phyloP scores from a whole-genome alignment of 2,797 vertebrate genomes.

The Gambelia wislizenii region DNA sequence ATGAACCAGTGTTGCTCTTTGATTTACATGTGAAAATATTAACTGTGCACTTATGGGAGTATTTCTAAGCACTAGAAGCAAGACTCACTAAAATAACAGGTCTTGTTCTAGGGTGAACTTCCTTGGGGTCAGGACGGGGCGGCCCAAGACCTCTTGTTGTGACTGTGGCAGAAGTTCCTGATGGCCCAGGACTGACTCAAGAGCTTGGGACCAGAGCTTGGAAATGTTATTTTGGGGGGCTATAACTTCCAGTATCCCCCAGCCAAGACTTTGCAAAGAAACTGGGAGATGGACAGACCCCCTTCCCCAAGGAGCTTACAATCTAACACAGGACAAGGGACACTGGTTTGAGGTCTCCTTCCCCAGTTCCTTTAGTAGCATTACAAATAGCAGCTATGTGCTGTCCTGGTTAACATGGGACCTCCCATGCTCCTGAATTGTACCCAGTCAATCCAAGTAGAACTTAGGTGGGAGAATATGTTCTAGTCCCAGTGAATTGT shows the following conservation, averaged over 20 bases:
- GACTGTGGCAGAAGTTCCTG: neutral
- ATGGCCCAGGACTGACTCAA: too few relatives aligned
- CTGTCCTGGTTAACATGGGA: too few relatives aligned
- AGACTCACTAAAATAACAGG: neutral
- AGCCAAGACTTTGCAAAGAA: neutral
- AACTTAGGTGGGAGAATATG: too few relatives aligned
- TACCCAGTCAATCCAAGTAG: neutral
- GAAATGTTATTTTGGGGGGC: neutral
- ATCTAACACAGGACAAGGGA: neutral
- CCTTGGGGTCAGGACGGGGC: too few relatives aligned
- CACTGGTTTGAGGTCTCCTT: too few relatives aligned
- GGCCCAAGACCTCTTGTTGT: neutral
- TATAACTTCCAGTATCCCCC: neutral
- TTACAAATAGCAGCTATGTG: too few relatives aligned
- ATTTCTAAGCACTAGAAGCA: neutral
- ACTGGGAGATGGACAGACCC: neutral
- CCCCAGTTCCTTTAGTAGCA: neutral
- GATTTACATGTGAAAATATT: neutral
- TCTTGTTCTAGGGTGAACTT: neutral
- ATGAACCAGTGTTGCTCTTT: too few relatives aligned
- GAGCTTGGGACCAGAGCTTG: too few relatives aligned
- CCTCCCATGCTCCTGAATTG: too few relatives aligned
- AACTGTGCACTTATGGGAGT: neutral
- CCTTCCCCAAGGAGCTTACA: neutral
- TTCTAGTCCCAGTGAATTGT: neutral